Percentiles rank a stretch among this genome's conserved stretches.
Evolutionary conservation across 2,888 invertebrate genomes (phyloP).

Genomic region (Priocnemis perturbator): DNA sequence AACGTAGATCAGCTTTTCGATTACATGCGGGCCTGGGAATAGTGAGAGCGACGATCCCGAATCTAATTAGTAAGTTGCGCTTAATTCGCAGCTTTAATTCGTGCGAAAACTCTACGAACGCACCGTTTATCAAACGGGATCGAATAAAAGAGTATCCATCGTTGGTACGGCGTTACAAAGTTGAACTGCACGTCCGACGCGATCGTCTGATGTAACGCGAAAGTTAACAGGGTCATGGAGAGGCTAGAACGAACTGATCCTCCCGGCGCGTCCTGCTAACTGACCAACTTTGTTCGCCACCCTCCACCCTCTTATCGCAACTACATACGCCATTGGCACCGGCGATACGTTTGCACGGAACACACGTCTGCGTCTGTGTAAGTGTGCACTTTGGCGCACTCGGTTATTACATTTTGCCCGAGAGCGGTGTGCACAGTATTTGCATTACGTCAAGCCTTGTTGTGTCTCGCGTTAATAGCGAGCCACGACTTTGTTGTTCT

Average conservation of each 20-base stretch:
- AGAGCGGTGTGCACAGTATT: slow-evolving; percentile 1
- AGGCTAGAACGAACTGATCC: slow-evolving; percentile 37
- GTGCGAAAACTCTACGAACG: neutral
- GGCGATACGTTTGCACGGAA: neutral
- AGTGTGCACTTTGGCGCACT: slow-evolving; percentile 14
- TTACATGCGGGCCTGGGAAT: too few species aligned
- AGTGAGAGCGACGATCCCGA: too few species aligned
- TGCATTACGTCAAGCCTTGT: slow-evolving; percentile 32
- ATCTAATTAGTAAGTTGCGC: too few species aligned
- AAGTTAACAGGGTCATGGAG: slow-evolving; percentile 44
- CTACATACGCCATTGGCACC: slow-evolving; percentile 32
- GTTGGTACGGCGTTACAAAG: neutral
- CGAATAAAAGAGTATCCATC: slow-evolving; percentile 24
- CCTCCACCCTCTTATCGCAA: slow-evolving; percentile 5
- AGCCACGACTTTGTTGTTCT: slow-evolving; percentile 24
- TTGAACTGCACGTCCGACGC: slow-evolving; percentile 21
- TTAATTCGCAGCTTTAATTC: too few species aligned
- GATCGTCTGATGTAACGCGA: slow-evolving; percentile 35
- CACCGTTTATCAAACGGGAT: neutral
- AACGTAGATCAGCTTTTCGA: neutral
- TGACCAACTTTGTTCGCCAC: slow-evolving; percentile 42
- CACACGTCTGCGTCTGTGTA: neutral
- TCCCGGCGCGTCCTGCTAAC: slow-evolving; percentile 34
- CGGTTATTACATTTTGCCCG: slow-evolving; percentile 36
- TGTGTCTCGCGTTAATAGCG: slow-evolving; percentile 42